Evolutionary conservation across 2,888 invertebrate species (phyloP).

Genomic region (Clostera curtula): DNA sequence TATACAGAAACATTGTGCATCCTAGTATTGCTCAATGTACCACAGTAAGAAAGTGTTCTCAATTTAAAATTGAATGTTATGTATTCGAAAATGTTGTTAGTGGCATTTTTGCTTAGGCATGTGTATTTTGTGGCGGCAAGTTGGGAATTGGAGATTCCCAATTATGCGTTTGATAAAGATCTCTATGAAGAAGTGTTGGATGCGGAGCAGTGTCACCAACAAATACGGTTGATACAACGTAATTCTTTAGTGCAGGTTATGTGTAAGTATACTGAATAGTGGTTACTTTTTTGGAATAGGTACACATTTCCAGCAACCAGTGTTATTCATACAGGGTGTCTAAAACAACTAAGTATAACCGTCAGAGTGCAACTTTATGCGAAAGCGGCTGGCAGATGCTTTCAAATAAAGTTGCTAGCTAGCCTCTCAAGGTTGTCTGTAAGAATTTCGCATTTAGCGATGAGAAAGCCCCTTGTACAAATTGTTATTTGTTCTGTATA

Average conservation of each 20-base stretch:
- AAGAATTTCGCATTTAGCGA: too few species aligned
- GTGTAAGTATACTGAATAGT: neutral
- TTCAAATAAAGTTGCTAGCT: too few species aligned
- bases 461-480: too few species aligned
- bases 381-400: too few species aligned
- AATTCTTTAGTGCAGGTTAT: conserved; percentile 1
- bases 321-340: neutral
- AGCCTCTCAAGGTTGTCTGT: too few species aligned
- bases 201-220: conserved; percentile 9
- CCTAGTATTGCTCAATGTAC: too few species aligned
- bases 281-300: neutral
- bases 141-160: neutral
- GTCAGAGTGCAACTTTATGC: too few species aligned
- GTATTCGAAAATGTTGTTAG: neutral
- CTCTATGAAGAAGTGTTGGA: conserved; percentile 14
- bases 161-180: conserved; percentile 8
- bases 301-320: too few species aligned
- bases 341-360: too few species aligned
- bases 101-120: neutral
- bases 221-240: conserved; percentile 6
- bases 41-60: neutral
- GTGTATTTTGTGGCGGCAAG: neutral
- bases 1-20: too few species aligned
- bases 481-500: too few species aligned
- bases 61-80: neutral